Evolutionary conservation across 2,113 vertebrate genomes (phyloP).

Genomic region (Anolis carolinensis): DNA sequence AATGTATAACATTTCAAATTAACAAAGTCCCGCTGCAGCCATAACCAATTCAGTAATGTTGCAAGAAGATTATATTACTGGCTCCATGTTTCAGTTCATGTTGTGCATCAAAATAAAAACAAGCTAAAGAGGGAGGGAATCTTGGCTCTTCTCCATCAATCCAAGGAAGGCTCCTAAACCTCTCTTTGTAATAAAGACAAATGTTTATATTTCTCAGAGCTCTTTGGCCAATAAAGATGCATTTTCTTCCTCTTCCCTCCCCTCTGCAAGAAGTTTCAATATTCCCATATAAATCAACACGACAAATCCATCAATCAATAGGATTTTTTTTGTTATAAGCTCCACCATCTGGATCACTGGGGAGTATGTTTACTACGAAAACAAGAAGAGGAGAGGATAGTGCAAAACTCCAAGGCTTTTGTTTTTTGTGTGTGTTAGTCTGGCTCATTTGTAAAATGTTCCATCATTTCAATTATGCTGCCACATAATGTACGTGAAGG

Average conservation of each 20-base stretch:
- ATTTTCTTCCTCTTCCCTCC: background rate
- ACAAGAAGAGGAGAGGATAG: slow-evolving; percentile 12
- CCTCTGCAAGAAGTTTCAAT: background rate
- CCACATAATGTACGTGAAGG: slow-evolving; percentile 48
- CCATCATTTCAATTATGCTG: slow-evolving; percentile 56
- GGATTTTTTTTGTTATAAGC: slow-evolving; percentile 13
- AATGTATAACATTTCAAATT: background rate
- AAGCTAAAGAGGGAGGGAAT: background rate
- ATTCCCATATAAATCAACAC: background rate
- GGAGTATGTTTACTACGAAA: slow-evolving; percentile 37
- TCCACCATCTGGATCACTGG: slow-evolving; percentile 32
- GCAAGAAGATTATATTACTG: background rate
- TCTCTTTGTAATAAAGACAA: background rate
- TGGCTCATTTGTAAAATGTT: slow-evolving; percentile 58
- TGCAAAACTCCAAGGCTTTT: slow-evolving; percentile 31
- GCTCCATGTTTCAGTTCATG: background rate
- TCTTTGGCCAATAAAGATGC: background rate
- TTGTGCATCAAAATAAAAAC: background rate
- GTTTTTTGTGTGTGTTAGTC: slow-evolving; percentile 36
- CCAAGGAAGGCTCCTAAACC: background rate
- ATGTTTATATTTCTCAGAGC: background rate
- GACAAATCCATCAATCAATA: slow-evolving; percentile 18
- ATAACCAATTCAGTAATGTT: background rate
- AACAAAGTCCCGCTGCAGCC: background rate
- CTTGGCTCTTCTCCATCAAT: background rate